Conservation (phyloP, 2,888 invertebrate genomes). For the Stenotaenia linearis region DNA sequence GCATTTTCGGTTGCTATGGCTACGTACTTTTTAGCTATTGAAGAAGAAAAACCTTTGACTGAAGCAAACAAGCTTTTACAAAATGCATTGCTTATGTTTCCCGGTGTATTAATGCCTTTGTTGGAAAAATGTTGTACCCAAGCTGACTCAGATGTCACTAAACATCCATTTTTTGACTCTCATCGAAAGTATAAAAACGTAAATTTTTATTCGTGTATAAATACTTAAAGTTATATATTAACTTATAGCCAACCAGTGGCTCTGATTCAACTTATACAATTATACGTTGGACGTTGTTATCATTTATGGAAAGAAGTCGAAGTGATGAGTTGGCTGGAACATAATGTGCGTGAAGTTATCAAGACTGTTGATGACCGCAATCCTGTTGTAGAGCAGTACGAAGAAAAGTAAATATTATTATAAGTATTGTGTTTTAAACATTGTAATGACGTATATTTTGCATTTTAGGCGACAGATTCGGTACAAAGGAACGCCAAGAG, state of each 20-base stretch:
- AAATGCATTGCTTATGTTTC: conserved; percentile 74
- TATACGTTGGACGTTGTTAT: conserved; percentile 68
- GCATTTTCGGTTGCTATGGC: conserved; percentile 74
- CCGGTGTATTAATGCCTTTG: conserved; percentile 64
- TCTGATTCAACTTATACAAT: conserved; percentile 61
- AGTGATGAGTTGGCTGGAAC: conserved; percentile 69
- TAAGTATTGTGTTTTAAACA: not conserved
- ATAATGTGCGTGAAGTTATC: conserved; percentile 60
- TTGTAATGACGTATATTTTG: not conserved
- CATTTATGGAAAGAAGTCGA: conserved; percentile 73
- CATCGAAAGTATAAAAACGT: conserved; percentile 47
- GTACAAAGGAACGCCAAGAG: conserved; percentile 60
- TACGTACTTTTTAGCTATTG: conserved; percentile 54
- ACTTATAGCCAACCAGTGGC: conserved; percentile 55
- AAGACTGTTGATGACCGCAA: conserved; percentile 60
- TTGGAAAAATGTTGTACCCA: conserved; percentile 70
- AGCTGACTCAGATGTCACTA: conserved; percentile 59
- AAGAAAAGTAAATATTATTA: conserved; percentile 52
- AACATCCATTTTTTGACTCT: conserved; percentile 53
- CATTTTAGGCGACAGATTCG: conserved; percentile 53
- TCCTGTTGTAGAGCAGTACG: conserved; percentile 57
- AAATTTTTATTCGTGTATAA: not conserved
- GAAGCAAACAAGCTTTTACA: conserved; percentile 61
- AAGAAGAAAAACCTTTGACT: conserved; percentile 33
- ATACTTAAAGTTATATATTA: conserved; percentile 27